Conservation (phyloP, 2,113 vertebrate species). For the Ibidorhyncha struthersii region DNA sequence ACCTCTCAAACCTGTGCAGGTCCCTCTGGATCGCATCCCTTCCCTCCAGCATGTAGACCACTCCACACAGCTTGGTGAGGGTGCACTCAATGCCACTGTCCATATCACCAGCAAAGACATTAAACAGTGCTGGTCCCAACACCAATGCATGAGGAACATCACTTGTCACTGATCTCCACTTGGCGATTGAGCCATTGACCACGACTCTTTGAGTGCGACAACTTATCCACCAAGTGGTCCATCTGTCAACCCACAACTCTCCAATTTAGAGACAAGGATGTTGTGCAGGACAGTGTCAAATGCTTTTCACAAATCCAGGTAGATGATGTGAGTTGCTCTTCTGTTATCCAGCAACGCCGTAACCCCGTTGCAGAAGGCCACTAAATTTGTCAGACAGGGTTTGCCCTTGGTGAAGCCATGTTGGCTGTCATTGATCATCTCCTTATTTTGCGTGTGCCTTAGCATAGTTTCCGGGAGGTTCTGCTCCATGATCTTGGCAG, state of each 20-base stretch:
- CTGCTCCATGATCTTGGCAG: too few relatives aligned
- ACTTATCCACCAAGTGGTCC: not conserved
- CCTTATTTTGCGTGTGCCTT: too few relatives aligned
- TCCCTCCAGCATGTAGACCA: not conserved
- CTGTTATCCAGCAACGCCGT: too few relatives aligned
- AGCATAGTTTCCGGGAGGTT: too few relatives aligned
- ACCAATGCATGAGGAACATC: not conserved
- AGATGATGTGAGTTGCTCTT: not conserved
- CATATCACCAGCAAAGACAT: not conserved
- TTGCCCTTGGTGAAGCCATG: too few relatives aligned
- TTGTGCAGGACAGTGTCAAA: not conserved
- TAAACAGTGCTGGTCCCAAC: not conserved
- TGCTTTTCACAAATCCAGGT: not conserved
- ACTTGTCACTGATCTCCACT: not conserved
- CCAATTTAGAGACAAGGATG: not conserved
- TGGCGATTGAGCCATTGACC: not conserved
- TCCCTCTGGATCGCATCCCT: not conserved
- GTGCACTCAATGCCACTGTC: not conserved
- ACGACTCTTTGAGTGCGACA: not conserved
- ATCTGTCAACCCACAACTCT: not conserved
- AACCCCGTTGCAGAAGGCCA: too few relatives aligned
- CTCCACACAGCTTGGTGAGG: not conserved
- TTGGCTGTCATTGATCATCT: too few relatives aligned
- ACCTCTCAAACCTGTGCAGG: not conserved
- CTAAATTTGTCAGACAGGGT: too few relatives aligned